Evolutionary conservation across 2,113 vertebrate genomes (phyloP), one percentile per base, ranked within the genome.

Genomic region (Semnornis frantzii): DNA sequence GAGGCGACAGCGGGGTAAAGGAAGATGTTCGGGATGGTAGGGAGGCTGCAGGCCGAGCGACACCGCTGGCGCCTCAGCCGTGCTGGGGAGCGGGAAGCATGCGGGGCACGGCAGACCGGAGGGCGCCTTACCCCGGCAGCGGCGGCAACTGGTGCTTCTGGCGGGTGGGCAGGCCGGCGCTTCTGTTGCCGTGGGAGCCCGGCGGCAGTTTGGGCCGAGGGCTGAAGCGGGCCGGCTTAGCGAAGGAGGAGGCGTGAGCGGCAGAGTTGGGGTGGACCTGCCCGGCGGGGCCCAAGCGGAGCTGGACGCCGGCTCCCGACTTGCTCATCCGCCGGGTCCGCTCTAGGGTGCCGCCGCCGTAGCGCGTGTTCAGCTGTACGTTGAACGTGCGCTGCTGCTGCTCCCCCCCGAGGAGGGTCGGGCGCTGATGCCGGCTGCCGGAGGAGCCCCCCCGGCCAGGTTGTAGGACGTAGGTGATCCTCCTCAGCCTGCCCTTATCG

Each of bases 281-380:
- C 63, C 90, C 89, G 87, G 95, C 92, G 39, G 98, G 85, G 58
- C 83, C 96, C 90, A 95, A 55, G 75, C 96, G 94, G 55, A 96
- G 96, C 94, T 94, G 97, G 57, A 97, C 90, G 81, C 90, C 97
- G 33, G 98, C 76, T 34, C 76, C 82, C 84, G 95, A 54, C 94
- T 89, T 91, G 88, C 98, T 98, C 95, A 98, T 98, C 97, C 99
- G 97, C 94, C 98, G 98, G 78, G 91, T 98, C 81, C 99, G 98
- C 92, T 99, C 98, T 91, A 95, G 97, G 71, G 87, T 94, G 91
- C 95, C 97, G 91, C 93, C 85, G 97, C 96, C 54, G 97, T 97
- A 98, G 95, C 96, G 97, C 48, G 97, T 25, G 89, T 97, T 94
- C 62, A 98, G 98, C 85, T 98, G 98, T 74, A 99, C 97, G 87